Base-by-base conservation (phyloP, 2,888 invertebrate genomes). In the Drosophila meridiana region DNA sequence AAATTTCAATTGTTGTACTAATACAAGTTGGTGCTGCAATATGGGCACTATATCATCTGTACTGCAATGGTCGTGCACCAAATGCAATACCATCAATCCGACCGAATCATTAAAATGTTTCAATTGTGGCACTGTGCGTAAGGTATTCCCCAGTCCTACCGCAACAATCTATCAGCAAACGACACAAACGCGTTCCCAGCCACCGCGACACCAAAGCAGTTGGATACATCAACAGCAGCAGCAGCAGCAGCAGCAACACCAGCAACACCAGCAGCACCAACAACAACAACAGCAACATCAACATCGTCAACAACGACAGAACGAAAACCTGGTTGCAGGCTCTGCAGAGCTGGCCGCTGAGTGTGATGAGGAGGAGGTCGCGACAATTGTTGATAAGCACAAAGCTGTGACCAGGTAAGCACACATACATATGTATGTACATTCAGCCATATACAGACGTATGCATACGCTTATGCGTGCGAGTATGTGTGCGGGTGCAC, bases 11-110 rank as follows among this genome's bases (percentile, higher is more conserved):
- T 64, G 56, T 67, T 64, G 52, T 67, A 75, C 61, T 63, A 45
- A 76, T 61, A 79, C 38, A 56, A 56, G 52, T 42, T 34, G 53
- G 20, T 36, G 45, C 47, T 60, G 64, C 69, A 79, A 81, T 70
- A 97, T 97, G 97, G 97, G 97, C 94, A 97, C 97, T 93, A 97
- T 97, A 94, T 97, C 97, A 94, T 97, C 97, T 93, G 97, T 97
- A 94, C 95, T 97, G 94, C 97, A 97, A 95, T 98, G 97, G 97
- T 96, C 97, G 94, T 97, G 97, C 95, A 95, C 95, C 93, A 95
- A 96, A 94, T 97, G 97, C 94, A 95, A 96, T 94, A 95, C 96
- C 94, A 97, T 97, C 94, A 97, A 97, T 94, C 97, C 97, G 83
- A 97, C 97, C 80, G 97, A 97, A 94, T 96, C 96, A 93, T 94